Base-by-base conservation (phyloP, 1,140 invertebrate genomes). In the Apocrypta bakeri region DNA sequence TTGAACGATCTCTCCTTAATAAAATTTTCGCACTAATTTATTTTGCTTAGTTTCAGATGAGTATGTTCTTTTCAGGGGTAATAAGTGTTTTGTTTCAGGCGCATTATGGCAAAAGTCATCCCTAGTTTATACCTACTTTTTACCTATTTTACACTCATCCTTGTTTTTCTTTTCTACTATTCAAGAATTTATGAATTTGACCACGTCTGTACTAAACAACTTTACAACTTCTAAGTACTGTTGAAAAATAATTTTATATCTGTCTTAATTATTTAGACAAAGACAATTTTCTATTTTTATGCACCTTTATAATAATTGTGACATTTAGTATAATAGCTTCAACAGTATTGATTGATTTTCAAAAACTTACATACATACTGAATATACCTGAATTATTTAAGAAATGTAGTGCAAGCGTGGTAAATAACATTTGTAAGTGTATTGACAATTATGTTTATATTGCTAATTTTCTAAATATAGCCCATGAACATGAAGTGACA, bases 11-110 rank as follows among this genome's bases (percentile, higher is more conserved):
- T 37, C 33, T 37, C 84, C 86, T 82, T 87, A 85, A 88, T 84
- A 86, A 87, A 81, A 88, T 84, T 84, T 85, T 85, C 75, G 78
- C 83, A 88, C 86, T 89, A 89, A 89, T 89, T 90, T 88, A 76
- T 87, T 89, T 90, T 89, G 82, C 84, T 88, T 87, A 86, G 76
- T 90, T 90, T 83, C 87, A 89, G 87, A 89, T 17, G 84, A 85
- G 77, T 84, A 79, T 87, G 82, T 88, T 88, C 68, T 83, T 88
- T 89, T 90, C 89, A 90, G 88, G 87, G 85, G 85, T 88, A 87
- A 88, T 85, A 69, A 81, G 85, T 86, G 80, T 90, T 91, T 90
- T 85, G 87, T 91, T 91, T 90, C 90, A 91, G 90, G 87, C 86
- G 83, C 85, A 89, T 87, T 69, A 33, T 75, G 42, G 64, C 63